Conservation (phyloP, 2,113 vertebrate genomes). For the Isichthys henryi region DNA sequence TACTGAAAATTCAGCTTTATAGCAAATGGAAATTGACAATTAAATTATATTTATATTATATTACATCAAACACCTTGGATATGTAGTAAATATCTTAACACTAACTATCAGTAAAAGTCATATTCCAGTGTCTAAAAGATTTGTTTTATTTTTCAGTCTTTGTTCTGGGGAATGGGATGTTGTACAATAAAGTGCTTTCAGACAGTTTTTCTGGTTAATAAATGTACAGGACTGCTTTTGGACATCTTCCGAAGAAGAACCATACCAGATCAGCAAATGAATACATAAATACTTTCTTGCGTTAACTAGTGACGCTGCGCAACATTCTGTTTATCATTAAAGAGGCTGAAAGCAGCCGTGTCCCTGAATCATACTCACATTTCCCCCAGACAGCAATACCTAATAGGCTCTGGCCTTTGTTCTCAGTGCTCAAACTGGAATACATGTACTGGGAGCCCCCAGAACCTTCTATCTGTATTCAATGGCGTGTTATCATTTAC, state of each 20-base stretch:
- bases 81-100: not conserved
- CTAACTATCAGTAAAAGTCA: not conserved
- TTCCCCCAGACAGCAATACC: not conserved
- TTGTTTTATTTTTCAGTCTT: not conserved
- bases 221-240: not conserved
- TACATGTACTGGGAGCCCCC: not conserved
- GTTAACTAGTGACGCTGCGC: slow-evolving; percentile 38
- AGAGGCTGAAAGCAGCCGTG: not conserved
- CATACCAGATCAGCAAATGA: slow-evolving; percentile 24
- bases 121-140: not conserved
- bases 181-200: not conserved
- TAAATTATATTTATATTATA: not conserved
- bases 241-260: not conserved
- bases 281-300: not conserved
- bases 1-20: not conserved
- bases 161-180: not conserved
- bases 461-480: not conserved
- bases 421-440: not conserved
- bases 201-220: slow-evolving; percentile 2
- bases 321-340: slow-evolving; percentile 58
- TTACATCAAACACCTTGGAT: not conserved
- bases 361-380: not conserved
- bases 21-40: not conserved
- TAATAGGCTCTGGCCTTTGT: not conserved
- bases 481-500: slow-evolving; percentile 31